Evolutionary conservation across 2,888 invertebrate genomes (phyloP).

Genomic region (Mimachlamys varia): DNA sequence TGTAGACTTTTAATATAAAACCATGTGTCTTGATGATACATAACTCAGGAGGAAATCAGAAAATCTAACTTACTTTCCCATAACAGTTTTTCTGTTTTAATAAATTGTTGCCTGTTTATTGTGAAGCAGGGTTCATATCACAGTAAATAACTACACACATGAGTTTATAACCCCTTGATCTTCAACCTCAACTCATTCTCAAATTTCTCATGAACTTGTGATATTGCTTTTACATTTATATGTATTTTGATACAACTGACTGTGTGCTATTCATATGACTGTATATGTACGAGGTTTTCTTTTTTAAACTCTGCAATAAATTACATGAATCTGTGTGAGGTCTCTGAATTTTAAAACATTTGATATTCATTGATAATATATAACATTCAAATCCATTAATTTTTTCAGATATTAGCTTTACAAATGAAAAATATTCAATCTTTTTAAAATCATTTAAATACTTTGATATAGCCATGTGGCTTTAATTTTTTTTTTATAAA

Average conservation of each 20-base stretch:
- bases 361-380: conserved; percentile 3
- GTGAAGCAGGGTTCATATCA: neutral
- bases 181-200: neutral
- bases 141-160: conserved; percentile 14
- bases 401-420: neutral
- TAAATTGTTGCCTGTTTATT: conserved; percentile 31
- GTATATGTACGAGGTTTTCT: neutral
- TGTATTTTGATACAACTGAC: neutral
- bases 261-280: neutral
- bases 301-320: neutral
- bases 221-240: neutral
- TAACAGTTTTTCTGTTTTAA: conserved; percentile 30
- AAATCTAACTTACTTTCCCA: neutral
- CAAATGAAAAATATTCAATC: neutral
- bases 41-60: neutral
- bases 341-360: neutral
- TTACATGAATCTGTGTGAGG: neutral
- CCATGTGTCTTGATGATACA: neutral
- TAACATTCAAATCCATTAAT: neutral
- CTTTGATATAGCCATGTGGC: too few relatives aligned
- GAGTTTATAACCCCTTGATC: neutral
- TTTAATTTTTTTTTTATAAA: too few relatives aligned
- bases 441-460: neutral
- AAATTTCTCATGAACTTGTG: neutral
- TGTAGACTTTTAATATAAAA: neutral